phyloP scores from a whole-genome alignment of 1,140 invertebrate genomes.

The Sinonovacula constricta region DNA sequence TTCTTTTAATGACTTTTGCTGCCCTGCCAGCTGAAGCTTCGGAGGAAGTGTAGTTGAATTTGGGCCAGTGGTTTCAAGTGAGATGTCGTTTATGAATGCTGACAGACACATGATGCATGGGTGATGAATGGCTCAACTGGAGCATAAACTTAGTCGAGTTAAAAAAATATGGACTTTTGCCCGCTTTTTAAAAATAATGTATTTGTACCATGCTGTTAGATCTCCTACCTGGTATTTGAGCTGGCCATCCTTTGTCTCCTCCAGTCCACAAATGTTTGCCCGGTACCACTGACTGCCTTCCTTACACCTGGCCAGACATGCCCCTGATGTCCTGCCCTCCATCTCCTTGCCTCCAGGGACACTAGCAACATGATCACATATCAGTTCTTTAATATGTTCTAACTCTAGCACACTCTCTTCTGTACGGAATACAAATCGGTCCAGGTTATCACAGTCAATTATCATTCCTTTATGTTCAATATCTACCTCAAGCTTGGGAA shows the following conservation, averaged over 20 bases:
- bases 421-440: constrained; percentile 45
- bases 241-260: not conserved
- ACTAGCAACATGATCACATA: constrained; percentile 19
- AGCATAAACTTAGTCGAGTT: no score
- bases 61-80: no score
- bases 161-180: no score
- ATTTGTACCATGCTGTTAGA: no score
- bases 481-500: constrained; percentile 13
- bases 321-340: constrained; percentile 7
- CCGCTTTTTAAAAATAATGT: no score
- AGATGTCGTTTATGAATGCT: no score
- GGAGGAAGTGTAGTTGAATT: no score
- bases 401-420: not conserved
- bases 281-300: constrained; percentile 17
- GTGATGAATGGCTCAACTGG: no score
- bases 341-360: constrained; percentile 8
- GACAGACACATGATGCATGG: no score
- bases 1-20: no score
- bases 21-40: no score
- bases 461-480: constrained; percentile 26
- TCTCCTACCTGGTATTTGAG: constrained; percentile 13
- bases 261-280: constrained; percentile 9
- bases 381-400: constrained; percentile 1
- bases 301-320: constrained; percentile 35
- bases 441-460: constrained; percentile 37